These are phyloP conservation scores for Hemichromis elongatus DNA, from an alignment of 2,113 vertebrate genomes.

Conservation along the genomic window DNA sequence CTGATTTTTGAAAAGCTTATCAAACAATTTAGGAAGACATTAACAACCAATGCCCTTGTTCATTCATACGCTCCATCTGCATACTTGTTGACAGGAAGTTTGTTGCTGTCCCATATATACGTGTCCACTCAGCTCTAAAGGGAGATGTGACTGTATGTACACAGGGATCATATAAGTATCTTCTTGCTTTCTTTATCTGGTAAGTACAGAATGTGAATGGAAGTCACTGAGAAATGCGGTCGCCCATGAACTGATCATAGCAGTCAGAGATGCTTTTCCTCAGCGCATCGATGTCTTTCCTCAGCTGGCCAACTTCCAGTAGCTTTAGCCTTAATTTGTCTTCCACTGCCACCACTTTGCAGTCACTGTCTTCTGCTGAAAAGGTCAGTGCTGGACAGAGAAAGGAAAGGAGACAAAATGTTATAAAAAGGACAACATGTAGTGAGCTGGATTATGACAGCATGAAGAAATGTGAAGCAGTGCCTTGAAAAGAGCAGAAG, in stretches of 20 bases:
- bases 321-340: constrained; percentile 81
- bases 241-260: constrained; percentile 87
- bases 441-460: not conserved
- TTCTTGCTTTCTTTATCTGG: not conserved
- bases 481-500: not conserved
- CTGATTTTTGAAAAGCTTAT: not conserved
- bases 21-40: not conserved
- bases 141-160: not conserved
- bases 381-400: constrained; percentile 74
- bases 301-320: constrained; percentile 81
- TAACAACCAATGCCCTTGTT: not conserved
- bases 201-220: not conserved
- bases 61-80: not conserved
- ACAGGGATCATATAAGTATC: not conserved
- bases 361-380: constrained; percentile 81
- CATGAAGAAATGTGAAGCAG: not conserved
- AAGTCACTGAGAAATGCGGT: constrained; percentile 79
- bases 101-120: not conserved
- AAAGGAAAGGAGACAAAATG: not conserved
- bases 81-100: not conserved
- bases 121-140: not conserved
- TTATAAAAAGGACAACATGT: not conserved
- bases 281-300: constrained; percentile 88
- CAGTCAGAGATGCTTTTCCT: constrained; percentile 86
- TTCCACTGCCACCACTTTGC: constrained; percentile 61